Base-by-base conservation (phyloP, 2,888 invertebrate genomes). In the Drosophila anceps region DNA sequence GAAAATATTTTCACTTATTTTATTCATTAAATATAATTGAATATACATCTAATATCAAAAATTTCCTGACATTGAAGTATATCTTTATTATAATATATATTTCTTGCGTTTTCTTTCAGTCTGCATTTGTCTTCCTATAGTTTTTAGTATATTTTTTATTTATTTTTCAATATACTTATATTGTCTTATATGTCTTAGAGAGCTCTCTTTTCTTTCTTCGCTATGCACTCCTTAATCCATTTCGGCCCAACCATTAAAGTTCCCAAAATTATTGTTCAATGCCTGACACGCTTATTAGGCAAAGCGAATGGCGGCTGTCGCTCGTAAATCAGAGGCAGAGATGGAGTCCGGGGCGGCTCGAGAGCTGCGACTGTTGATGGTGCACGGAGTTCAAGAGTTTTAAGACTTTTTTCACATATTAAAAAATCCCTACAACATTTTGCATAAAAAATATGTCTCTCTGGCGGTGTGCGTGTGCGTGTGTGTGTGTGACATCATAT, bases 401-500 rank as follows among this genome's bases (percentile, higher is more conserved):
- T 61, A 80, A 78, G 78, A 76, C 80, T 80, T 64, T 80, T 76
- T 76, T 60, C 76, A 80, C 76, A 80, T 80, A 78, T 78, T 81
- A 81, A 79, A 84, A 87, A 87, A 87, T 89, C 88, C 84, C 88
- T 84, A 85, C 88, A 85, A 69, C 85, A 80, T 80, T 85, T 85
- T 85, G 84, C 84, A 85, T 85, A 85, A 85, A 85, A 89, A 89
- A 85, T 85, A 84, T 18, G 63, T 8, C 41, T 29, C 27, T 33
- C 27, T 37, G 37, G 12, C 18, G 15, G 35, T 37, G 27, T 67
- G 51, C 72, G 72, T 77, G 70, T 79, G 73, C 84, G 27, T 67
- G 51, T 73, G 72, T 77, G 70, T 79, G 73, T 87, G 90, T 85
- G 90, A 87, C 85, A 84, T 85, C 85, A 90, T 81, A 90, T 86